Percentiles rank a stretch among this genome's conserved stretches.
phyloP scores from a whole-genome alignment of 1,140 invertebrate species.

The Zaprionus ghesquierei region DNA sequence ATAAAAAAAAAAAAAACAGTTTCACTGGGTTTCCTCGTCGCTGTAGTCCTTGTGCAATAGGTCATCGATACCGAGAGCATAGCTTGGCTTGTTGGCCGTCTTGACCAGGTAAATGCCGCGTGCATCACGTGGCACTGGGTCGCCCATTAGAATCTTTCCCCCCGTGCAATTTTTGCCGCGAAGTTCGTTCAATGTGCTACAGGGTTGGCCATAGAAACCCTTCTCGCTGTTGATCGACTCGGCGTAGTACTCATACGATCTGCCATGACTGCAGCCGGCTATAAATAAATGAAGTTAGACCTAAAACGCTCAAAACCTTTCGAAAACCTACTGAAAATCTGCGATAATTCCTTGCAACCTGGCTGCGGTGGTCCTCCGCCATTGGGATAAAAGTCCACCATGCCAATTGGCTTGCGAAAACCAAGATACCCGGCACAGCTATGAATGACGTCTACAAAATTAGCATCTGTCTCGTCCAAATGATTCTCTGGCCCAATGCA shows the following conservation, averaged over 20 bases:
- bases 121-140: conserved; percentile 82
- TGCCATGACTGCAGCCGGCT: conserved; percentile 90
- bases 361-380: conserved; percentile 88
- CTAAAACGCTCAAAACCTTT: neutral
- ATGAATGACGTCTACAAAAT: conserved; percentile 91
- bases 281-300: conserved; percentile 1
- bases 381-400: conserved; percentile 93
- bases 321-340: conserved; percentile 83
- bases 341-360: conserved; percentile 86
- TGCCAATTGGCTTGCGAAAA: conserved; percentile 86
- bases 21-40: neutral
- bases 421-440: conserved; percentile 87
- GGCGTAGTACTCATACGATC: conserved; percentile 87
- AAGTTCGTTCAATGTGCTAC: conserved; percentile 85
- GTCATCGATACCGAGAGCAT: conserved; percentile 81
- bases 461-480: conserved; percentile 87
- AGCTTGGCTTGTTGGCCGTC: conserved; percentile 85
- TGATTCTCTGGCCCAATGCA: conserved; percentile 84
- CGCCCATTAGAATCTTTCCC: conserved; percentile 85
- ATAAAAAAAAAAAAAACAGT: neutral
- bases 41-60: conserved; percentile 15
- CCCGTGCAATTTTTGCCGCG: conserved; percentile 84
- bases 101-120: conserved; percentile 86
- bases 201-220: conserved; percentile 85
- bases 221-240: conserved; percentile 86